Evolutionary conservation across 2,888 invertebrate genomes (phyloP).

Genomic region (Pterostichus madidus): DNA sequence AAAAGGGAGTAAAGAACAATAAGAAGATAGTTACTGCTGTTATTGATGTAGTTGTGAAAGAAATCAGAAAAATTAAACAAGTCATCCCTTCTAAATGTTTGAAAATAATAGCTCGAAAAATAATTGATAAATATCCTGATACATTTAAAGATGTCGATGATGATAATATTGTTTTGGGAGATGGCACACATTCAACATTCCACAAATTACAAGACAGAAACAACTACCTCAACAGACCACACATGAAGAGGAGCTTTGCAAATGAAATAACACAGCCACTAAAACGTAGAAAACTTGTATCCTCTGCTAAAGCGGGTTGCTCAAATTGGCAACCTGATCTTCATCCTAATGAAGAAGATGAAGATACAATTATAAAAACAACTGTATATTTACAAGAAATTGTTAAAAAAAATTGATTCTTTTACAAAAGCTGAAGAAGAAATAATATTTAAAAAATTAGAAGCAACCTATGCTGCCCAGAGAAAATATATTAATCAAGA

Average conservation of each 20-base stretch:
- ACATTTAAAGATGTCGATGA: slow-evolving; percentile 34
- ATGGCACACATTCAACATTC: slow-evolving; percentile 18
- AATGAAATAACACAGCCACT: slow-evolving; percentile 3
- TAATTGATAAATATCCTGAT: slow-evolving; percentile 22
- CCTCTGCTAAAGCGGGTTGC: slow-evolving; percentile 19
- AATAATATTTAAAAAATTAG: too few relatives aligned
- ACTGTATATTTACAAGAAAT: too few relatives aligned
- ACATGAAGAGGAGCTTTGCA: neutral
- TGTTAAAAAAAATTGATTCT: too few relatives aligned
- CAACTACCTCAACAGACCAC: slow-evolving; percentile 6
- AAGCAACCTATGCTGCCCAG: too few relatives aligned
- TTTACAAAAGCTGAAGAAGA: too few relatives aligned
- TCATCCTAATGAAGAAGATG: neutral
- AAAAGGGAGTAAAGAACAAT: too few relatives aligned
- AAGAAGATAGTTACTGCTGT: slow-evolving; percentile 1
- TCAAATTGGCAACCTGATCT: slow-evolving; percentile 26
- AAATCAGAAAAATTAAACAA: slow-evolving; percentile 31
- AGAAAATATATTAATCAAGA: too few relatives aligned
- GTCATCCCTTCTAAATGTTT: too few relatives aligned
- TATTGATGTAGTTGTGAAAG: neutral
- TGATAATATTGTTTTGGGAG: slow-evolving; percentile 25
- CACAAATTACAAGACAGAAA: slow-evolving; percentile 18
- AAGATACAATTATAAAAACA: neutral
- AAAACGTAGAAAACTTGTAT: too few relatives aligned
- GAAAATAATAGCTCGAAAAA: slow-evolving; percentile 26